Evolutionary conservation across 2,113 vertebrate species (phyloP).

Genomic region (Datnioides undecimradiatus): DNA sequence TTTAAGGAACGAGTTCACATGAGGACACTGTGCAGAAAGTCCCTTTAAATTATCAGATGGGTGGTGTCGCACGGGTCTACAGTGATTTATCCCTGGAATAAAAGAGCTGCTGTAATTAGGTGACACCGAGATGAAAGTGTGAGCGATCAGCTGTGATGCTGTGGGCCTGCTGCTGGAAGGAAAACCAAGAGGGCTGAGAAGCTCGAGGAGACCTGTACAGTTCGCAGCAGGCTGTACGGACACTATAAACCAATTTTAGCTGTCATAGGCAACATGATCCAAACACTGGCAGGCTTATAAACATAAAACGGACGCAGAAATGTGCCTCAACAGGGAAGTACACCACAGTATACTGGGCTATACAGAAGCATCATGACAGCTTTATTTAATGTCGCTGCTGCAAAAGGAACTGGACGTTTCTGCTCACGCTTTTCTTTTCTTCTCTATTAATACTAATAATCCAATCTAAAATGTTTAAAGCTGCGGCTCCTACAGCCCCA

Average conservation of each 20-base stretch:
- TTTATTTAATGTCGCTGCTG: background rate
- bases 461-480: background rate
- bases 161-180: slow-evolving; percentile 41
- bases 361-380: slow-evolving; percentile 7
- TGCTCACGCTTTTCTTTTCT: background rate
- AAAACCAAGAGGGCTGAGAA: background rate
- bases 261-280: background rate
- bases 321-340: background rate
- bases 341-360: background rate
- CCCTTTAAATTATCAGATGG: slow-evolving; percentile 14
- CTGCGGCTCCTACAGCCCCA: slow-evolving; percentile 3
- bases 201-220: background rate
- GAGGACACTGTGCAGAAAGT: slow-evolving; percentile 30
- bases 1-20: slow-evolving; percentile 15
- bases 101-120: slow-evolving; percentile 5
- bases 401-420: background rate
- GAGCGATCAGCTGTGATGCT: slow-evolving; percentile 15
- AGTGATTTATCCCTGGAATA: slow-evolving; percentile 9
- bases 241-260: slow-evolving; percentile 30
- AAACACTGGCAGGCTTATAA: background rate
- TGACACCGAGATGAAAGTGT: slow-evolving; percentile 20
- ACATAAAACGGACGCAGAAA: background rate
- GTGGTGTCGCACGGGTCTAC: background rate
- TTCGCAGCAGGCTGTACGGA: slow-evolving; percentile 32
- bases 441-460: background rate